Percentiles rank a stretch among this genome's conserved stretches.
phyloP scores from a whole-genome alignment of 2,888 invertebrate species.

The Ennomos erosarius region DNA sequence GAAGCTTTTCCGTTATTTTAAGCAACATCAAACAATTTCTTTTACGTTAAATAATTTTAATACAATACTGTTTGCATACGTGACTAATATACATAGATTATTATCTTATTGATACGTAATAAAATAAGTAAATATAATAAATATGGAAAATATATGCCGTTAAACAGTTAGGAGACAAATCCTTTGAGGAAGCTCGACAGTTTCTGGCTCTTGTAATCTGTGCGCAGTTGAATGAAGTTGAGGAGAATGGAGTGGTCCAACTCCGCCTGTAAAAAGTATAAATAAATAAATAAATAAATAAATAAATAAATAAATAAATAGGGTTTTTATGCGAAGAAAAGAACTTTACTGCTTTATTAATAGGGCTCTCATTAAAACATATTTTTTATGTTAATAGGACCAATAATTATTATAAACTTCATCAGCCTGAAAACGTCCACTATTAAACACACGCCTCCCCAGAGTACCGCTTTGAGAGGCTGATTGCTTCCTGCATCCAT shows the following conservation, averaged over 20 bases:
- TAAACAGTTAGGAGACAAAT: constrained; percentile 63
- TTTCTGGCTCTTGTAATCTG: constrained; percentile 96
- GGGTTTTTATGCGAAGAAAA: no score
- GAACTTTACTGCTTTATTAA: no score
- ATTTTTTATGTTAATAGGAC: no score
- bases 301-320: no score
- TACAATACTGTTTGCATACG: constrained; percentile 39
- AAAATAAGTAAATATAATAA: constrained; percentile 15
- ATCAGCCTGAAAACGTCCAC: no score
- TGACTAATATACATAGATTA: constrained; percentile 29
- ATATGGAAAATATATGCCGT: constrained; percentile 13
- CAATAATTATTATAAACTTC: no score
- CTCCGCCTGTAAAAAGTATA: constrained; percentile 89
- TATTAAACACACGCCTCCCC: no score
- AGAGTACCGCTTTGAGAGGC: no score
- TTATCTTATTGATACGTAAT: constrained; percentile 19
- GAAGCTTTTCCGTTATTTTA: not conserved
- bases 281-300: no score
- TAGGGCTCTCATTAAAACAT: no score
- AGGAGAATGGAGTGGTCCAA: constrained; percentile 95
- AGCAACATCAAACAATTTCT: not conserved
- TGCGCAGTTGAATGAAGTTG: constrained; percentile 97
- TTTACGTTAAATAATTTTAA: constrained; percentile 43
- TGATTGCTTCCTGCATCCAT: no score
- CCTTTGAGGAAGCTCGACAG: constrained; percentile 87